These are phyloP conservation scores for Phrynosoma platyrhinos DNA, from an alignment of 2,113 vertebrate species.

Conservation along the genomic window DNA sequence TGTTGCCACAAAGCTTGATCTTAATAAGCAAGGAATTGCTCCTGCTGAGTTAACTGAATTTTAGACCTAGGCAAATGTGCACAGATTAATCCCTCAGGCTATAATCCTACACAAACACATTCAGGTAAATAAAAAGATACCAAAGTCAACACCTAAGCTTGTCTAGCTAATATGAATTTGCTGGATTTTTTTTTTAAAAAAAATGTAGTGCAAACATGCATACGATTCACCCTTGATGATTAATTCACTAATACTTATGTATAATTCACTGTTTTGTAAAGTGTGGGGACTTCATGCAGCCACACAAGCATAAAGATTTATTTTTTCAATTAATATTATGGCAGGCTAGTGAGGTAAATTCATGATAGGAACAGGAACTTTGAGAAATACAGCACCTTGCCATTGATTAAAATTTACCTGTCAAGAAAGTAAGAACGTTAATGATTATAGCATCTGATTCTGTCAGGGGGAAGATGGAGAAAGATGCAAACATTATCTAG, in stretches of 20 bases:
- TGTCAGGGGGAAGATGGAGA: neutral
- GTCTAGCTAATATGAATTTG: neutral
- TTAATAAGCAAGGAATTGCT: neutral
- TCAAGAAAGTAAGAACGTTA: constrained; percentile 17
- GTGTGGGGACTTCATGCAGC: neutral
- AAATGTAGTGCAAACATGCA: constrained; percentile 3
- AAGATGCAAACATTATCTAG: neutral
- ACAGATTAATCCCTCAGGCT: neutral
- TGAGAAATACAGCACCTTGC: constrained; percentile 7
- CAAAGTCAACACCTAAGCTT: constrained; percentile 3
- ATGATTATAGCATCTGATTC: constrained; percentile 8
- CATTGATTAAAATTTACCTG: constrained; percentile 25
- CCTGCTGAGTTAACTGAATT: neutral
- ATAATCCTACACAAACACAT: neutral
- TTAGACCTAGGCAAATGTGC: neutral
- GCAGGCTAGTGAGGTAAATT: constrained; percentile 4
- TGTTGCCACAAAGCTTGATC: neutral
- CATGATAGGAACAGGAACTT: neutral
- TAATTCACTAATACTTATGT: constrained; percentile 18
- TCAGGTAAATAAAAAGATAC: neutral
- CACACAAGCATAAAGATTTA: neutral
- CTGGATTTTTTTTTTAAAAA: neutral
- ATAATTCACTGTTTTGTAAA: constrained; percentile 19
- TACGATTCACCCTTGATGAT: neutral
- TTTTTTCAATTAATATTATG: constrained; percentile 20